Base-by-base conservation (phyloP, 2,888 invertebrate species). In the Pelosia muscerda region DNA sequence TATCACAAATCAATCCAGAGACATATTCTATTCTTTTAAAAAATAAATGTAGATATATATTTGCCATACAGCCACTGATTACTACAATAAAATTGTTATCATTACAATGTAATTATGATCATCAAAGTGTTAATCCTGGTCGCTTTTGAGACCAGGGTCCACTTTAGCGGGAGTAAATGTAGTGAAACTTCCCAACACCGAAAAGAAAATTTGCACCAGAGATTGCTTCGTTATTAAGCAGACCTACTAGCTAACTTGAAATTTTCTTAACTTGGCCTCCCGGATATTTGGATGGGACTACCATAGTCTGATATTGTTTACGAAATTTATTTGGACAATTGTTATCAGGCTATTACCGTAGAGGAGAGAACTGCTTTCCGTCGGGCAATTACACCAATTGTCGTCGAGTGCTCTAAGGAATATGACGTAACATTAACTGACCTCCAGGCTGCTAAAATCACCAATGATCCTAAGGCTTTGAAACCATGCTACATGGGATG, bases 401-500 rank as follows among this genome's bases (percentile, higher is more conserved):
- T 63, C 28, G 4, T 23, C 2, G 31, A 53, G 23, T 63, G 63
- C 54, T 22, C 63, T 25, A 4, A 69, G 38, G 75, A 79, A 28
- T 69, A 77, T 55, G 79, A 69, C 10, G 76, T 82, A 0, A 74
- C 58, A 10, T 65, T 69, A 2, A 74, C n/a, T 9, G 79, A 80
- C 1, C 76, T 82, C 19, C 13, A 73, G n/a, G 74, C 74, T 8
- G 84, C 76, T 0, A 82, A 82, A 57, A 64, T 76, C 8, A 13
- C 73, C 11, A 28, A 25, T 0, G 74, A 22, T 38, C 65, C 65
- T 49, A 76, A 76, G 6, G 56, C 8, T 0, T 64, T 83, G 15
- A 75, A 83, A 10, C 26, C 82, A 11, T 82, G 82, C 63, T 82
- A 80, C 72, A 25, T 82, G 56, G 73, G 42, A 34, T 76, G 76